Percentiles rank a stretch among this genome's conserved stretches.
Conservation (phyloP, 2,888 invertebrate genomes). For the Proisotoma minuta region DNA sequence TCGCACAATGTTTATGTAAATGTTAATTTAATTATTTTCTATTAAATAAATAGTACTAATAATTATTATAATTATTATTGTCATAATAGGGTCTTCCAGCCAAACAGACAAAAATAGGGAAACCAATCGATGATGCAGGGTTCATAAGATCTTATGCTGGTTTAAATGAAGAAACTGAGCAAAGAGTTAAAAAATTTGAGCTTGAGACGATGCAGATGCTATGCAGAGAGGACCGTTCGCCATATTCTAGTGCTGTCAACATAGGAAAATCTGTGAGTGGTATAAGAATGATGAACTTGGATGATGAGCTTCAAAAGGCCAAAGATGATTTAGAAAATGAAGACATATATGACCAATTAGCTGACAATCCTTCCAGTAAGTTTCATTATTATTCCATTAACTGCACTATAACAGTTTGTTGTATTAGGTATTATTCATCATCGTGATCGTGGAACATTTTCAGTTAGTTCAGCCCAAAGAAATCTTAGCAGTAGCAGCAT, state of each 20-base stretch:
- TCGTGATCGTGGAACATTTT: constrained; percentile 37
- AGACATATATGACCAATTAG: constrained; percentile 55
- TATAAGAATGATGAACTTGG: constrained; percentile 50
- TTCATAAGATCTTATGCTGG: constrained; percentile 58
- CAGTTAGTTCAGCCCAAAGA: constrained; percentile 32
- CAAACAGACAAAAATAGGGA: constrained; percentile 18
- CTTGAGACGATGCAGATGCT: constrained; percentile 71
- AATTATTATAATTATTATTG: neutral
- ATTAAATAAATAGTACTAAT: neutral
- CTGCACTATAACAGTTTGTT: neutral
- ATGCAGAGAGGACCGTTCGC: constrained; percentile 45
- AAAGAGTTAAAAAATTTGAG: constrained; percentile 66
- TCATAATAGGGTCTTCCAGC: constrained; percentile 31
- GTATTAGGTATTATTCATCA: constrained; percentile 44
- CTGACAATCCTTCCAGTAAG: constrained; percentile 52
- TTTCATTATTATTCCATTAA: neutral
- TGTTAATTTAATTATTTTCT: neutral
- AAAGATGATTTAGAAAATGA: constrained; percentile 57
- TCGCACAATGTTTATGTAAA: neutral
- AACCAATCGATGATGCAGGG: constrained; percentile 51
- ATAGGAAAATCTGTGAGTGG: constrained; percentile 35
- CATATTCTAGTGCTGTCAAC: constrained; percentile 51
- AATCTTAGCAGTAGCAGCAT: constrained; percentile 46
- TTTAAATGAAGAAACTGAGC: constrained; percentile 55
- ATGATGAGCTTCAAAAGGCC: constrained; percentile 55